phyloP scores from a whole-genome alignment of 2,113 vertebrate species.

The Crotalus tigris region DNA sequence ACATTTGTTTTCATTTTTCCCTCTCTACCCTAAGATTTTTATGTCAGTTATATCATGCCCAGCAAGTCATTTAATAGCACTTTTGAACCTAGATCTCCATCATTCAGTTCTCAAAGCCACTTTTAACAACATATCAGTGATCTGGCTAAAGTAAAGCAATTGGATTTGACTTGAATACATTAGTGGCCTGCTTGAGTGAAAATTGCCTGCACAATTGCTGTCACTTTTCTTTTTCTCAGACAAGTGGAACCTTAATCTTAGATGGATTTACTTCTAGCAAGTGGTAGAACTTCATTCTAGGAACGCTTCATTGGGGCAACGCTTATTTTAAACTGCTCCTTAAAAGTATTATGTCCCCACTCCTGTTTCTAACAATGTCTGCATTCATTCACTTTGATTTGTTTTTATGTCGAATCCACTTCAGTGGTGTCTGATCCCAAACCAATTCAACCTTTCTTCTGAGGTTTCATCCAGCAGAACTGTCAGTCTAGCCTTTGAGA shows the following conservation, averaged over 20 bases:
- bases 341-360: neutral
- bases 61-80: neutral
- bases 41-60: neutral
- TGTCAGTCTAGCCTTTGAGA: neutral
- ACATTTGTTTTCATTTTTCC: neutral
- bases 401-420: neutral
- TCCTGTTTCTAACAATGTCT: neutral
- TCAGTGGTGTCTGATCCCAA: neutral
- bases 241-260: neutral
- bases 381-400: neutral
- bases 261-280: neutral
- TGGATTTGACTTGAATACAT: neutral
- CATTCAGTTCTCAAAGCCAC: neutral
- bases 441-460: neutral
- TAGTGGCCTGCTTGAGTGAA: neutral
- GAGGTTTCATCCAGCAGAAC: neutral
- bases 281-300: neutral
- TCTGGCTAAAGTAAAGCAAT: neutral
- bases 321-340: neutral
- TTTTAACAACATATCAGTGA: neutral
- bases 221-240: neutral
- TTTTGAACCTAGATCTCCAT: neutral
- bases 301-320: neutral
- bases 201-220: neutral
- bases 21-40: neutral